Base-by-base conservation (phyloP, 2,888 invertebrate genomes). In the Parascotia fuliginaria region DNA sequence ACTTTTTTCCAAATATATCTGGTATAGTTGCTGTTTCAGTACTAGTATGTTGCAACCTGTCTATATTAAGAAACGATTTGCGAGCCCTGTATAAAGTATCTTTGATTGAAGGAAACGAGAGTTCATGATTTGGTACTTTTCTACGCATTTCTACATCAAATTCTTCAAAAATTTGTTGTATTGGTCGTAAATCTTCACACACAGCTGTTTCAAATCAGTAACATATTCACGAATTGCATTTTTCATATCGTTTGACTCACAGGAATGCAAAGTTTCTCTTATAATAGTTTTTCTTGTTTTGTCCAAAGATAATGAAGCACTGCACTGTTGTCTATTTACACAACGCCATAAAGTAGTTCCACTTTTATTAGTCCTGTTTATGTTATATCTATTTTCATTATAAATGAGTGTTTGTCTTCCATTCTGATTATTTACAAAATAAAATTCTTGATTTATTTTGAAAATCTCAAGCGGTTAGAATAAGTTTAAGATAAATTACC, bases 341-440 rank as follows among this genome's bases (percentile, higher is more conserved):
- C 36, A 37, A 3, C 36, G 22, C 36, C 36, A 37, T 24, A 37
- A 24, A 37, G 36, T 37, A 16, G 12, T 37, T 37, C 22, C 36
- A 37, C 9, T 24, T 24, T 37, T 37, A 12, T 37, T 37, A 24
- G 22, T 37, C 6, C 22, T 19, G 12, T 37, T 37, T 19, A 34
- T 15, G 6, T 14, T n/a, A 32, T 9, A 32, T 14, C 9, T 5
- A 9, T 7, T 14, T 1, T 14, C 32, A 14, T 14, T 32, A 9
- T 14, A 14, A 9, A 32, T 13, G 9, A 32, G 9, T 7, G 32
- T 14, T 9, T 7, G 14, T 3, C 14, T 32, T 12, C 9, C 9
- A 3, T 32, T 32, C 14, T 32, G 32, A 9, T 32, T 32, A 14
- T 9, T 7, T 2, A 32, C 14, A 3, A 32, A 14, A 13, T 14